These are phyloP conservation scores for Emesis furor DNA, from an alignment of 2,888 invertebrate species.

Conservation along the genomic window DNA sequence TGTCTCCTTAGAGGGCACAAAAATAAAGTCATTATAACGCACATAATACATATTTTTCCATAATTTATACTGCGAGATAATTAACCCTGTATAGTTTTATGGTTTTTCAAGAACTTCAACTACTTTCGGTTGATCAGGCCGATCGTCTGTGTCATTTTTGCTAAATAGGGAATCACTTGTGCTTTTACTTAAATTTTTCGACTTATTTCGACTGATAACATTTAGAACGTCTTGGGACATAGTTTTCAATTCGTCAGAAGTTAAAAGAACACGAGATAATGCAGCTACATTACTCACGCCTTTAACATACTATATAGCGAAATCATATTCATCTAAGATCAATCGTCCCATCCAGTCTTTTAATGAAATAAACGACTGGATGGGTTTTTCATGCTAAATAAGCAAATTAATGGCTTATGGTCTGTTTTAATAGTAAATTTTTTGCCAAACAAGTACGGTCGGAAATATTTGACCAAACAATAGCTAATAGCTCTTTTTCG, in stretches of 20 bases:
- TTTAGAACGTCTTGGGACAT: too few species aligned
- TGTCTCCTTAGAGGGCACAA: too few species aligned
- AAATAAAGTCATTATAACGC: too few species aligned
- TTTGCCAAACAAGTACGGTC: slow-evolving; percentile 35
- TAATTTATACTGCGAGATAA: too few species aligned
- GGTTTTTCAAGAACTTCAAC: too few species aligned
- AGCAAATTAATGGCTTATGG: slow-evolving; percentile 35
- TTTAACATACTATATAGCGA: slow-evolving; percentile 56
- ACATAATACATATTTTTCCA: too few species aligned
- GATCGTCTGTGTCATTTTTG: too few species aligned
- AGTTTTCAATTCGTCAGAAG: slow-evolving; percentile 58
- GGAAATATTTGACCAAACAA: slow-evolving; percentile 30
- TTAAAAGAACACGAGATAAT: slow-evolving; percentile 52
- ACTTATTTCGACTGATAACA: background rate
- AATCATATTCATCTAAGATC: slow-evolving; percentile 51
- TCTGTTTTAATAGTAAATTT: slow-evolving; percentile 32
- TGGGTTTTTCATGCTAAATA: background rate
- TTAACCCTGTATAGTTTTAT: too few species aligned
- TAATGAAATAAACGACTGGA: slow-evolving; percentile 33
- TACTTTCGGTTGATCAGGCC: too few species aligned
- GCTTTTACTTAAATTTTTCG: too few species aligned
- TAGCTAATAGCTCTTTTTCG: slow-evolving; percentile 12
- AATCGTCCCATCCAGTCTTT: background rate
- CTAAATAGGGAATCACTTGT: too few species aligned
- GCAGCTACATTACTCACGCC: slow-evolving; percentile 57